These are phyloP conservation scores for Isurus oxyrinchus DNA, from an alignment of 2,113 vertebrate genomes.

Conservation along the genomic window DNA sequence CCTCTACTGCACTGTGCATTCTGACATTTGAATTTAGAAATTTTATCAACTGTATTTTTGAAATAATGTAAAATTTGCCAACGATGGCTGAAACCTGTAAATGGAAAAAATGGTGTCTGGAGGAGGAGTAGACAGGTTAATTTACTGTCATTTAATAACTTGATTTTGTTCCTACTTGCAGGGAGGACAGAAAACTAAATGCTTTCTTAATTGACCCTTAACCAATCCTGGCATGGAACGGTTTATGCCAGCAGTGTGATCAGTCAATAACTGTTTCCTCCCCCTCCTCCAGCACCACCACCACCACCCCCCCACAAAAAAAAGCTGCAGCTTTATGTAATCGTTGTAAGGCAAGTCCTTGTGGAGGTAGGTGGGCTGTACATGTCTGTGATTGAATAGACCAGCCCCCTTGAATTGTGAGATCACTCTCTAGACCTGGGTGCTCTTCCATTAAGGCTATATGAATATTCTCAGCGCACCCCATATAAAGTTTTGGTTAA, in stretches of 20 bases:
- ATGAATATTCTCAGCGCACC: background rate
- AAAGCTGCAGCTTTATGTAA: background rate
- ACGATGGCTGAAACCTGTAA: no score
- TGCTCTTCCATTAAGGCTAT: background rate
- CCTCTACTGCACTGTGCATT: background rate
- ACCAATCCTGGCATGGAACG: background rate
- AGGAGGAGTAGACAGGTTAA: background rate
- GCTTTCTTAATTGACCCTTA: background rate
- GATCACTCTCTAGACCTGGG: background rate
- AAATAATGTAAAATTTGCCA: background rate
- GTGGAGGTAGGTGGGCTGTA: background rate
- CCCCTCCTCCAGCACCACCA: background rate
- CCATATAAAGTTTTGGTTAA: background rate
- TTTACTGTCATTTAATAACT: background rate
- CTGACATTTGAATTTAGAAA: background rate
- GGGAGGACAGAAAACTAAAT: background rate
- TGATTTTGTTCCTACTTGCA: background rate
- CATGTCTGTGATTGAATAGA: background rate
- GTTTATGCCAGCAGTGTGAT: background rate
- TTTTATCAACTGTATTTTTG: background rate
- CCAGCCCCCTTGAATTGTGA: background rate
- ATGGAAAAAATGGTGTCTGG: background rate
- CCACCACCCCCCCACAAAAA: background rate
- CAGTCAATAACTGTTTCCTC: background rate
- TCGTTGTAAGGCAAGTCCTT: background rate